These are phyloP conservation scores for Gymnopithys bicolor DNA, from an alignment of 2,797 vertebrate genomes.

Conservation along the genomic window DNA sequence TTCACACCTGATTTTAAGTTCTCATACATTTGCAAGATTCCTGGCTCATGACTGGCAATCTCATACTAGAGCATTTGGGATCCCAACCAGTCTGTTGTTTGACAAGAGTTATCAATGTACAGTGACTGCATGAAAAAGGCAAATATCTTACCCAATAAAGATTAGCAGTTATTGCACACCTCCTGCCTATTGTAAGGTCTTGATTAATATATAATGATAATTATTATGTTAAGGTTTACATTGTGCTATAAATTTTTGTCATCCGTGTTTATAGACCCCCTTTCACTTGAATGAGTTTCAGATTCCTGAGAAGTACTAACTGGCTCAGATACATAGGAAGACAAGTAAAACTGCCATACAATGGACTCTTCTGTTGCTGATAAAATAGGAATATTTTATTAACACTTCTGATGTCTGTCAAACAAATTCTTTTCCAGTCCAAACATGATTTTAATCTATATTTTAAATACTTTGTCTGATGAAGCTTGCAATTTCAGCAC, in stretches of 20 bases:
- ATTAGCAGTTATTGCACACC: neutral
- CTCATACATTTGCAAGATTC: neutral
- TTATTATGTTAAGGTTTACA: slow-evolving; percentile 16
- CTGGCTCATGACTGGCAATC: neutral
- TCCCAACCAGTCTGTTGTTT: neutral
- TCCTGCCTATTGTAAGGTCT: neutral
- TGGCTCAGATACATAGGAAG: neutral
- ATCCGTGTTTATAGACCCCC: neutral
- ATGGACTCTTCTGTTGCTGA: neutral
- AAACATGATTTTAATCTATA: neutral
- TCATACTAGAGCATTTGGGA: neutral
- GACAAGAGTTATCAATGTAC: neutral
- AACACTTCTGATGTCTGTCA: slow-evolving; percentile 16
- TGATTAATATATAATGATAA: neutral
- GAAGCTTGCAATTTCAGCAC: neutral
- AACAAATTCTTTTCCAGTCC: neutral
- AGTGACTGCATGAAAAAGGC: neutral
- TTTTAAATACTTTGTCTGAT: slow-evolving; percentile 38
- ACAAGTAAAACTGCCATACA: neutral
- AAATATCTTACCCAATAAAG: neutral
- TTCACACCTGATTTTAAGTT: neutral
- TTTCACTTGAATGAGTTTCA: neutral
- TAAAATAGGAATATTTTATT: slow-evolving; percentile 14
- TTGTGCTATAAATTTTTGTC: neutral
- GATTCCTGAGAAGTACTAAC: neutral